Evolutionary conservation across 2,888 invertebrate species (phyloP).

Genomic region (Desoria tigrina): DNA sequence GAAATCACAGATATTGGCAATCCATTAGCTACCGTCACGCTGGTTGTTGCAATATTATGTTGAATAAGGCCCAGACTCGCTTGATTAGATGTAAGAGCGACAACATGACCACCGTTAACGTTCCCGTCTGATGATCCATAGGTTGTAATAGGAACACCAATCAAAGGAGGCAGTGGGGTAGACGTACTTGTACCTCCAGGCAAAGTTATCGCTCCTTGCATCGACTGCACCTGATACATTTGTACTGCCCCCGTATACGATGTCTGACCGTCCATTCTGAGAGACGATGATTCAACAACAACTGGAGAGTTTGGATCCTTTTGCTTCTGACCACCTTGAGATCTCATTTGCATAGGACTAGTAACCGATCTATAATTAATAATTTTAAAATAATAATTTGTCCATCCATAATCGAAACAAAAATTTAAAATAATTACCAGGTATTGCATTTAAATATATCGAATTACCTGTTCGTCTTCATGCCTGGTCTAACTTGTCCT

Average conservation of each 20-base stretch:
- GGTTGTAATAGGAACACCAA: conserved; percentile 37
- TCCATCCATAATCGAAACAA: too few species aligned
- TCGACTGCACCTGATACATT: conserved; percentile 38
- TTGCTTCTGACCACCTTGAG: too few species aligned
- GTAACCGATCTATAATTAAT: too few species aligned
- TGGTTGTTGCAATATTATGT: conserved; percentile 12
- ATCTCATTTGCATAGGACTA: too few species aligned
- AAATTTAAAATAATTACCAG: too few species aligned
- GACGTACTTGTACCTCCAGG: conserved; percentile 53
- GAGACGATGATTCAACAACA: conserved; percentile 44
- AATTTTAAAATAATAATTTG: too few species aligned
- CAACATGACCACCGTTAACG: conserved; percentile 25
- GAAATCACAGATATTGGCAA: conserved; percentile 35
- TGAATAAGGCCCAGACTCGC: conserved; percentile 10
- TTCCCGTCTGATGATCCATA: conserved; percentile 14
- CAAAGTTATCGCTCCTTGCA: conserved; percentile 52
- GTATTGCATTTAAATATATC: too few species aligned
- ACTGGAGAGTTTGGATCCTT: conserved; percentile 25
- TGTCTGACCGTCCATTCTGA: conserved; percentile 11
- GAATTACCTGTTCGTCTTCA: conserved; percentile 1
- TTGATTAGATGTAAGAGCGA: conserved; percentile 25
- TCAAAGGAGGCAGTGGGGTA: conserved; percentile 46
- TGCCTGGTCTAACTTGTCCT: not conserved
- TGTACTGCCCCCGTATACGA: conserved; percentile 8
- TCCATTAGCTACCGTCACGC: conserved; percentile 28